These are phyloP conservation scores for Xestobium rufovillosum DNA, from an alignment of 2,888 invertebrate species.

Conservation along the genomic window DNA sequence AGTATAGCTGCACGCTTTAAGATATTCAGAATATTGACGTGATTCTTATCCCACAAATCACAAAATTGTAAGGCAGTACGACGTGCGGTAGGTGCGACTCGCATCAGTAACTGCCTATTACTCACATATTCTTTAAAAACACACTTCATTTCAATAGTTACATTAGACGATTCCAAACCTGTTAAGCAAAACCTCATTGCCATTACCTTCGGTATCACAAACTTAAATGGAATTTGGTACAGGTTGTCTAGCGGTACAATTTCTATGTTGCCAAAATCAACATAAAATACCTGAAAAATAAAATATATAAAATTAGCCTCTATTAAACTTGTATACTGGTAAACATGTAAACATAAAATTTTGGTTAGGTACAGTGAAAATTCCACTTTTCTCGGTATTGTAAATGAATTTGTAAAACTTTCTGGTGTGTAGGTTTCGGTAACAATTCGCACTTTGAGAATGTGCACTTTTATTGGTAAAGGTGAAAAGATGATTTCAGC, in stretches of 20 bases:
- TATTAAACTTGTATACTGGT: conserved; percentile 7
- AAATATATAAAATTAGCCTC: conserved; percentile 5
- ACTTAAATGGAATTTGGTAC: conserved; percentile 67
- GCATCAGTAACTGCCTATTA: conserved; percentile 55
- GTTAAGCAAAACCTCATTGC: conserved; percentile 68
- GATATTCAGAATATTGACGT: conserved; percentile 53
- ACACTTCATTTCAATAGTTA: conserved; percentile 55
- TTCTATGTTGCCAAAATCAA: conserved; percentile 75
- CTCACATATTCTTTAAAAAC: conserved; percentile 63
- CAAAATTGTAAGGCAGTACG: conserved; percentile 70
- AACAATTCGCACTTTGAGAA: no score
- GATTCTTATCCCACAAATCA: conserved; percentile 54
- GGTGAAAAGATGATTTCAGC: no score
- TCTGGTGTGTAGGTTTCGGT: no score
- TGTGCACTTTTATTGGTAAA: no score
- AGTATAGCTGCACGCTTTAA: conserved; percentile 39
- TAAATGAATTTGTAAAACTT: no score
- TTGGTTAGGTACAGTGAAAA: no score
- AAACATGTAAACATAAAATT: no score
- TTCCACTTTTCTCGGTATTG: no score
- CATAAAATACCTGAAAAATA: conserved; percentile 54
- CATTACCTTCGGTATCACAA: conserved; percentile 63
- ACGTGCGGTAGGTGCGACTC: conserved; percentile 60
- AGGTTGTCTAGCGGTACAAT: conserved; percentile 62
- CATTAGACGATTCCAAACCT: conserved; percentile 52